These are phyloP conservation scores for Lutjanus argentimaculatus DNA, from an alignment of 2,797 vertebrate species.

Conservation along the genomic window DNA sequence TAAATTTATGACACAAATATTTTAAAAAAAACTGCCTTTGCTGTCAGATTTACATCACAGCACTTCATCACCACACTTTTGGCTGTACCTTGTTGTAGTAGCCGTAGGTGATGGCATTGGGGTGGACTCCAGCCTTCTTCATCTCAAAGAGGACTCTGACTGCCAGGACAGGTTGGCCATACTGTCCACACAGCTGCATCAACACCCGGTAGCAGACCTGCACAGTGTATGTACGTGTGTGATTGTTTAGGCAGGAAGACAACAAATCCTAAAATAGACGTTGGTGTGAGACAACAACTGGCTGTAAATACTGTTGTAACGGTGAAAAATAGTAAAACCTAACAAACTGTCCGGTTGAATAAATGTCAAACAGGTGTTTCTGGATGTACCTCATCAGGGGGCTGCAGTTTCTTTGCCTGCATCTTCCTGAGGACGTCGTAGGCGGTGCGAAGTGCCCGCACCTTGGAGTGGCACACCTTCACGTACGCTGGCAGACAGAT, in stretches of 20 bases:
- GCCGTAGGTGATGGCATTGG: slow-evolving; percentile 97
- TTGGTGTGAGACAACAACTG: not conserved
- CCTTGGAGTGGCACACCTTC: slow-evolving; percentile 97
- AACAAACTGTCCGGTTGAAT: not conserved
- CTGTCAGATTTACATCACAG: not conserved
- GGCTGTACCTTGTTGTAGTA: slow-evolving; percentile 95
- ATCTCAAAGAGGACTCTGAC: slow-evolving; percentile 97
- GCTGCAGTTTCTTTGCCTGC: slow-evolving; percentile 95
- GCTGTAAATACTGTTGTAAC: not conserved
- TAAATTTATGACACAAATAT: not conserved
- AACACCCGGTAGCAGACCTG: slow-evolving; percentile 97
- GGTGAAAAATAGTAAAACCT: not conserved
- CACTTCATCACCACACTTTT: not conserved
- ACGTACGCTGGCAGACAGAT: slow-evolving; percentile 97
- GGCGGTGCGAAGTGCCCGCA: slow-evolving; percentile 93
- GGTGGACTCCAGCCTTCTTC: slow-evolving; percentile 97
- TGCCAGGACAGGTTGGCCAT: slow-evolving; percentile 95
- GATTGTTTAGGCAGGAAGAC: not conserved
- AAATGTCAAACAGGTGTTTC: not conserved
- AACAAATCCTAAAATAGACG: not conserved
- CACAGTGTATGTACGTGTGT: not conserved
- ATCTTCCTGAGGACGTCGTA: slow-evolving; percentile 97
- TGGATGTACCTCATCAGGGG: slow-evolving; percentile 92
- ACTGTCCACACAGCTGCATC: slow-evolving; percentile 98
- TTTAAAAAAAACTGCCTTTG: not conserved